Base-by-base conservation (phyloP, 2,888 invertebrate genomes). In the Tinea pellionella region DNA sequence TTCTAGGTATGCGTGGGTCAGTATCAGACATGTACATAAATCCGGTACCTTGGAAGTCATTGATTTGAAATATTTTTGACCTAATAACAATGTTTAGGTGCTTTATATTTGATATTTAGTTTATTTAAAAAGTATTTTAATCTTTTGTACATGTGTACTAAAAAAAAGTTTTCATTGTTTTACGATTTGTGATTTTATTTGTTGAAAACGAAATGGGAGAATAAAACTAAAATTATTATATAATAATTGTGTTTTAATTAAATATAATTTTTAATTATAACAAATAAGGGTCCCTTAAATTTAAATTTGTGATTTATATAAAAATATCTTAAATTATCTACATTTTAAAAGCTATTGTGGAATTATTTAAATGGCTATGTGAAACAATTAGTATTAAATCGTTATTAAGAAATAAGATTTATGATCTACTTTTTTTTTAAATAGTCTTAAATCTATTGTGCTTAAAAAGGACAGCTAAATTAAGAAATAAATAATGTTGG, bases 1-100 rank as follows among this genome's bases (percentile, higher is more conserved):
- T 73, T 74, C 9, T 71, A 92, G 92, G 90, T 74, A 89, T 92
- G 84, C 90, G 90, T 59, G 90, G 90, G 30, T 90, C 91, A 0
- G 86, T 89, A 32, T 91, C 92, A 12, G 82, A 89, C 62, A 89
- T 91, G 70, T 92, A 89, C 66, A 80, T 92, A 61, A 92, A 92
- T 71, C 92, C 92, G 1, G 83, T 88, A 30, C 92, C 92, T 0
- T 92, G 92, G 92, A 88, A 89, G 66, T 77, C 78, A 37, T 70
- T 80, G 1, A 72, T 78, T n/a, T 82, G 77, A 69, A 67, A 67
- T 12, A 32, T 1, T 16, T 55, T 18, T 55, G 32, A 6, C 6
- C 3, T 55, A 6, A 47, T 19, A 19, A 16, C 55, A n/a, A n/a
- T n/a, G n/a, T n/a, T n/a, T n/a, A n/a, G n/a, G n/a, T n/a, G n/a